A percentile compares a stretch with the other conserved stretches of the same genome.
These are phyloP conservation scores for Amiota communis DNA, from an alignment of 2,888 invertebrate genomes.

Conservation along the genomic window DNA sequence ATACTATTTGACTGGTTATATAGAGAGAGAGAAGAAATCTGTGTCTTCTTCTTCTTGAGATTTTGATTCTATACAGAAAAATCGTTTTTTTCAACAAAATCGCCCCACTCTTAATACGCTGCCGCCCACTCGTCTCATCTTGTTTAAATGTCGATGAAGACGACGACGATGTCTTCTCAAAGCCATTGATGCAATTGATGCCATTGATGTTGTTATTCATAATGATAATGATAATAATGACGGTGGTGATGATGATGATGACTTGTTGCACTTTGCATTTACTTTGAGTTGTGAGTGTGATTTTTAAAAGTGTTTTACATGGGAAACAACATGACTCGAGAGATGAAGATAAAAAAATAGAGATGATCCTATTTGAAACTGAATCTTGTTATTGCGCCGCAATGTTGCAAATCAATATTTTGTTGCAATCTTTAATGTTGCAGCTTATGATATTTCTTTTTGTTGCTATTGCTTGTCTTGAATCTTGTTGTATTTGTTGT, in stretches of 20 bases:
- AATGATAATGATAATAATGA: conserved; percentile 32
- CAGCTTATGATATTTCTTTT: background rate
- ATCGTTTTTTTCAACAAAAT: conserved; percentile 50
- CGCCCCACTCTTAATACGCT: background rate
- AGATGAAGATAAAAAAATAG: conserved; percentile 25
- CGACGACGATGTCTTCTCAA: background rate
- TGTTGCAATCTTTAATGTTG: conserved; percentile 2
- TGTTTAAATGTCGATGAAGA: too few relatives aligned
- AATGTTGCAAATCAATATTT: conserved; percentile 7
- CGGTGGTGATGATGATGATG: conserved; percentile 43
- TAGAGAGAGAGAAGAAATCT: conserved; percentile 3
- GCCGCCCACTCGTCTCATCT: too few relatives aligned
- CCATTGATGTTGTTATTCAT: background rate
- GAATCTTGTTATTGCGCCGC: conserved; percentile 11
- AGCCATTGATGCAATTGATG: background rate
- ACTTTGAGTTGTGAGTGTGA: conserved; percentile 67
- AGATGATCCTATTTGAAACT: conserved; percentile 26
- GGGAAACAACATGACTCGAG: conserved; percentile 59
- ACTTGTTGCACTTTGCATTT: conserved; percentile 62
- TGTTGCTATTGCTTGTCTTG: conserved; percentile 22
- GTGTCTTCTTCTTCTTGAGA: conserved; percentile 15
- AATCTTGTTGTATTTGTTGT: conserved; percentile 17
- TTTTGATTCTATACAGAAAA: conserved; percentile 45
- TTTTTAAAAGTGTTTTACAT: conserved; percentile 68
- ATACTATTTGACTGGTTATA: background rate